Base-by-base conservation (phyloP, 53 echinoderm and acorn worm genomes). In the Echinarachnius parma region DNA sequence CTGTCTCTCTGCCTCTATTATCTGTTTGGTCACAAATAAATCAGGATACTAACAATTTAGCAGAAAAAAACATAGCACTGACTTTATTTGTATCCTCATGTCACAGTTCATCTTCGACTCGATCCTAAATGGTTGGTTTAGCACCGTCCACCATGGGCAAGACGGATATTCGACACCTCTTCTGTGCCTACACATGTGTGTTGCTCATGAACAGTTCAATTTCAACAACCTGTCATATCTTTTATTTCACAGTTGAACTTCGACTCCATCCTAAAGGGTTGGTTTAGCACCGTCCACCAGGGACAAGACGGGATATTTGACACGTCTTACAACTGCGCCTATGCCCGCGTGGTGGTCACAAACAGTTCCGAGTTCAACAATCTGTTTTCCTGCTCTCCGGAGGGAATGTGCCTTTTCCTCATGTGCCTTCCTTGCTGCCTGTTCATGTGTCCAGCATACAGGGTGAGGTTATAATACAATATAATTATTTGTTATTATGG, bases 361-460 rank as follows among this genome's bases (percentile, higher is more conserved):
- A 81, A 72, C 36, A 37, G 48, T 1, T 32, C 72, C 0, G 81
- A 74, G 59, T 74, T 71, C 48, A 72, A 72, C 61, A 50, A 30
- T 42, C 61, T 71, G 62, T 81, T 46, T 63, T 28, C 48, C 22
- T 62, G 74, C 15, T 34, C 61, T 1, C 74, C 81, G 2, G 81
- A 62, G 31, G 71, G 81, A 13, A 42, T 71, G 3, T 81, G 81
- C 44, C 5, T 61, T 5, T 81, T 71, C 62, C 28, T 74, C 4
- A 71, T 81, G 61, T 81, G 71, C 44, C 81, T 72, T 3, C 74
- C 72, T 0, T 72, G 39, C 35, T 81, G 81, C 53, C 37, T 72
- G 18, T 35, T 81, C 27, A 74, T 61, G 55, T 81, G 81, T 31
- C 81, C 81, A 39, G 55, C 64, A 0, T 81, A 81, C 33, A 36